These are phyloP conservation scores for Aldrovandia affinis DNA, from an alignment of 2,797 vertebrate species.

Conservation along the genomic window DNA sequence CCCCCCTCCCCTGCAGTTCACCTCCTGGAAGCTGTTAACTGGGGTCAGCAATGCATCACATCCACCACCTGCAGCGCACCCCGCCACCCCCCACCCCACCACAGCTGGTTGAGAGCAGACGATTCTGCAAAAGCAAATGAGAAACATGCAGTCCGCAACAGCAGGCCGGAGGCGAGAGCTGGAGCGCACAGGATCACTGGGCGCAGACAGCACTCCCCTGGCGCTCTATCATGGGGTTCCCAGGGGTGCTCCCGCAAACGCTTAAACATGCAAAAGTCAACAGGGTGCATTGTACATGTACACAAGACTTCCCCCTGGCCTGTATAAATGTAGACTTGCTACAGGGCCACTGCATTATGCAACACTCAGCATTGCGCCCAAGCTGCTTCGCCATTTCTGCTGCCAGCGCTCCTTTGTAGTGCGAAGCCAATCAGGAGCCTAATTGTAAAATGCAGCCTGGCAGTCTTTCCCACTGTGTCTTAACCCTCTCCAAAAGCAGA, in stretches of 20 bases:
- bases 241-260: background rate
- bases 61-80: background rate
- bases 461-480: background rate
- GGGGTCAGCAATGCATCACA: background rate
- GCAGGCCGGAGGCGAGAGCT: background rate
- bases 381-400: background rate
- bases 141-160: constrained; percentile 14
- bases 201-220: background rate
- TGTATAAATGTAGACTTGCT: background rate
- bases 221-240: background rate
- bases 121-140: background rate
- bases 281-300: background rate
- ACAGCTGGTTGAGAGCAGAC: background rate
- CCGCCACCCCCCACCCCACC: background rate
- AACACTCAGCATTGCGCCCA: background rate
- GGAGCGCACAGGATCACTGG: background rate
- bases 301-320: background rate
- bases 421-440: background rate
- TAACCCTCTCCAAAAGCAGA: background rate
- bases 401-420: background rate
- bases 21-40: constrained; percentile 21
- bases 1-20: background rate
- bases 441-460: background rate
- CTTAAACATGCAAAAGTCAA: background rate
- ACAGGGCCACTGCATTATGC: background rate